These are phyloP conservation scores for Motacilla alba DNA, from an alignment of 2,113 vertebrate genomes.

Conservation along the genomic window DNA sequence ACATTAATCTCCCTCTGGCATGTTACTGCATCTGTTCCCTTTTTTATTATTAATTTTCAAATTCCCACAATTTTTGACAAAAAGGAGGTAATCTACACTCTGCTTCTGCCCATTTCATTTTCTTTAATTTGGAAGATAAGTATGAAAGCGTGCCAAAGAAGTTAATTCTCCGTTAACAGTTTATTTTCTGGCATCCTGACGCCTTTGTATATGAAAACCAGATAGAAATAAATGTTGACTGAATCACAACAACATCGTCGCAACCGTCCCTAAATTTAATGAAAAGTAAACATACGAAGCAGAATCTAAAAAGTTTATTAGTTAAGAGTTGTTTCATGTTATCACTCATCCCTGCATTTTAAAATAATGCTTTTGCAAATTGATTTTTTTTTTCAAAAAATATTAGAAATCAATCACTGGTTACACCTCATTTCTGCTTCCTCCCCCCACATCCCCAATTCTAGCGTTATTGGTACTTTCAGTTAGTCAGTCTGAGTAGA, in stretches of 20 bases:
- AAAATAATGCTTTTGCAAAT: conserved; percentile 41
- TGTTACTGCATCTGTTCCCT: conserved; percentile 99
- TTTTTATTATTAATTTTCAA: conserved; percentile 99
- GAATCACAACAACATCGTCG: conserved; percentile 62
- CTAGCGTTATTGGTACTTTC: conserved; percentile 11
- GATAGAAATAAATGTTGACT: conserved; percentile 79
- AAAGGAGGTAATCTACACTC: conserved; percentile 85
- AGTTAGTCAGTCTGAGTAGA: neutral
- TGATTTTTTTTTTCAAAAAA: neutral
- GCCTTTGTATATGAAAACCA: conserved; percentile 81
- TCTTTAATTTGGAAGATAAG: conserved; percentile 85
- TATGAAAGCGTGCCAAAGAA: conserved; percentile 81
- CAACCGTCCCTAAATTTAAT: conserved; percentile 70
- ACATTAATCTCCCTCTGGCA: conserved; percentile 99
- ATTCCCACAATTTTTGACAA: conserved; percentile 91
- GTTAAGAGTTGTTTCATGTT: conserved; percentile 41
- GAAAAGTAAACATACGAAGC: conserved; percentile 76
- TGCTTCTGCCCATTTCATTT: conserved; percentile 86
- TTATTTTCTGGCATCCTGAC: conserved; percentile 79
- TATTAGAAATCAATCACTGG: neutral
- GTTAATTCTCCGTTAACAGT: conserved; percentile 85
- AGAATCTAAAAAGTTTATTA: conserved; percentile 71
- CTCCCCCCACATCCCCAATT: neutral
- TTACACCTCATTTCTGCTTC: neutral
- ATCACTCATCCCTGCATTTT: conserved; percentile 17